Evolutionary conservation across 2,888 invertebrate genomes (phyloP).

Genomic region (Cephus sareptanus): DNA sequence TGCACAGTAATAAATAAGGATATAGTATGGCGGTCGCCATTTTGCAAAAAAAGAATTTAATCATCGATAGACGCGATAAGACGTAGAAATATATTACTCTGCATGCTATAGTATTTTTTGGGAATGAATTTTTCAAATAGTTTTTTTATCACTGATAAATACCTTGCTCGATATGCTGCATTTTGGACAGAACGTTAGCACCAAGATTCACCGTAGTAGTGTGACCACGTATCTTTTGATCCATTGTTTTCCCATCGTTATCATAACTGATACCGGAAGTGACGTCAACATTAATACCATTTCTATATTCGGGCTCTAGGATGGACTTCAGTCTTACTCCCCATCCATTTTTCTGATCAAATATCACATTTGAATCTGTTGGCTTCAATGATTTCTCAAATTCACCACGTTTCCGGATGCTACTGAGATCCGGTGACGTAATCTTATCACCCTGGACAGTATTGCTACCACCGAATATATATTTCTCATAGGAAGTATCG

Average conservation of each 20-base stretch:
- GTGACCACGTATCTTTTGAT: slow-evolving; percentile 38
- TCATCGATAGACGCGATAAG: background rate
- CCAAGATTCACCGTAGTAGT: slow-evolving; percentile 51
- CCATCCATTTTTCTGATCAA: slow-evolving; percentile 15
- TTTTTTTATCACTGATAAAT: background rate
- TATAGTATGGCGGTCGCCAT: background rate
- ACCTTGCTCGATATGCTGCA: slow-evolving; percentile 19
- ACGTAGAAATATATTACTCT: background rate
- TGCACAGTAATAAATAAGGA: background rate
- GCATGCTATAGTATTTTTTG: background rate
- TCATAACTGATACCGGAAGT: slow-evolving; percentile 4
- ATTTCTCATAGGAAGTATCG: slow-evolving; percentile 68
- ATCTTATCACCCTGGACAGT: background rate
- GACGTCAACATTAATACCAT: slow-evolving; percentile 3
- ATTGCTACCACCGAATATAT: slow-evolving; percentile 54
- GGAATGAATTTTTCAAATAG: background rate
- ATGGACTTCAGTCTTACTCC: slow-evolving; percentile 17
- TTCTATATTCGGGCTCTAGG: slow-evolving; percentile 11
- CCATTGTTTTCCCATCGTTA: slow-evolving; percentile 20
- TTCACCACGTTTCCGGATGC: background rate
- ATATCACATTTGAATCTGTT: background rate
- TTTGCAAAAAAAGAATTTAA: background rate
- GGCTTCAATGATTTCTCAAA: background rate
- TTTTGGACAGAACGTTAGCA: slow-evolving; percentile 15
- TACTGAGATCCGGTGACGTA: background rate